Evolutionary conservation across 2,797 vertebrate genomes (phyloP).

Genomic region (Knipowitschia caucasica): DNA sequence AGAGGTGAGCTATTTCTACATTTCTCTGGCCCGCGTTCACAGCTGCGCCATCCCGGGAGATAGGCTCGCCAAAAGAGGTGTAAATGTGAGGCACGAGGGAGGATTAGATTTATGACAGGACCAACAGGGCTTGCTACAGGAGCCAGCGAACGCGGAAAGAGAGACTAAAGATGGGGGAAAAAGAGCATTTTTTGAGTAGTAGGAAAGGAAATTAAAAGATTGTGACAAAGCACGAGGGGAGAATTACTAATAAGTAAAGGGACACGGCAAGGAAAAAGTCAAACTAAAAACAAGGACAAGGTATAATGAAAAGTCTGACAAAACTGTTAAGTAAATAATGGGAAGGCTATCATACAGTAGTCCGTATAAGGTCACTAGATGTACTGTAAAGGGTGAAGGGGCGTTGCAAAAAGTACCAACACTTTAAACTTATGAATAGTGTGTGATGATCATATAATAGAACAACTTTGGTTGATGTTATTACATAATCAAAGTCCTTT

Average conservation of each 20-base stretch:
- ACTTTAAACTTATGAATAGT: too few species aligned
- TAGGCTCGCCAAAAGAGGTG: slow-evolving; percentile 25
- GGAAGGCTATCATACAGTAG: too few species aligned
- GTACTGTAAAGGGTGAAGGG: too few species aligned
- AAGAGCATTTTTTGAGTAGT: slow-evolving; percentile 35
- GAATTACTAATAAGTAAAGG: slow-evolving; percentile 24
- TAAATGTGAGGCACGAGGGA: slow-evolving; percentile 31
- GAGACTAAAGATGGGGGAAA: slow-evolving; percentile 15
- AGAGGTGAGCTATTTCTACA: slow-evolving; percentile 33
- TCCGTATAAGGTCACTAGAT: too few species aligned
- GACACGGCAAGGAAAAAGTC: background rate
- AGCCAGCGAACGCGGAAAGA: slow-evolving; percentile 10
- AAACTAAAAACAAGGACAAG: background rate
- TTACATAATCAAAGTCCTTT: too few species aligned
- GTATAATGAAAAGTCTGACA: background rate
- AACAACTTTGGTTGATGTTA: too few species aligned
- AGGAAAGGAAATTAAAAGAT: slow-evolving; percentile 39
- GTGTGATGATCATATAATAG: too few species aligned
- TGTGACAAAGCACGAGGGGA: slow-evolving; percentile 13
- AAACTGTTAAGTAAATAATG: too few species aligned
- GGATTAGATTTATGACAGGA: slow-evolving; percentile 46
- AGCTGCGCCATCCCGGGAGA: slow-evolving; percentile 33
- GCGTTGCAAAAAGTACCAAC: too few species aligned
- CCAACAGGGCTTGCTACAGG: slow-evolving; percentile 19
- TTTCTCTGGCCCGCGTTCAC: slow-evolving; percentile 12